Evolutionary conservation across 2,797 vertebrate species (phyloP).

Genomic region (Propithecus deckenii): DNA sequence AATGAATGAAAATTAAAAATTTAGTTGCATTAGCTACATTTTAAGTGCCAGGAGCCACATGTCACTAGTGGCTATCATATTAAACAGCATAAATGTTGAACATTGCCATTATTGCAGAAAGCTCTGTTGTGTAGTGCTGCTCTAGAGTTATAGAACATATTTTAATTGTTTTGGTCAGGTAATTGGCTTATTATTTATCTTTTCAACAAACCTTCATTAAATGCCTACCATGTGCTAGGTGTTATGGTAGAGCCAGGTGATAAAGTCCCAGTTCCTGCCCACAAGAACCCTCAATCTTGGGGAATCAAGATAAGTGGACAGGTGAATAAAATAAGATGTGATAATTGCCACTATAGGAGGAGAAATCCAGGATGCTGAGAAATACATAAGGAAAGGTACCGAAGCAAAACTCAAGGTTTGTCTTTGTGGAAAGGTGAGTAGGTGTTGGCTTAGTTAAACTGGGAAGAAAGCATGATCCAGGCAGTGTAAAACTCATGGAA

Average conservation of each 20-base stretch:
- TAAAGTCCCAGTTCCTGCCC: background rate
- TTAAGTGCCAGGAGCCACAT: background rate
- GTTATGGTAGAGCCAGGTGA: background rate
- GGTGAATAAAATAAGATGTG: background rate
- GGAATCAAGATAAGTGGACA: background rate
- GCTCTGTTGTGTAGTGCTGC: background rate
- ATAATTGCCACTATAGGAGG: background rate
- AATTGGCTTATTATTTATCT: constrained; percentile 12
- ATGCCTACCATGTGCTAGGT: background rate
- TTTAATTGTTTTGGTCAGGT: constrained; percentile 34
- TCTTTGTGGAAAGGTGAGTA: background rate
- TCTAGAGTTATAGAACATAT: background rate
- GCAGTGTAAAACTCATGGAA: background rate
- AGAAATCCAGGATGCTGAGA: background rate
- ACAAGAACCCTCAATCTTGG: background rate
- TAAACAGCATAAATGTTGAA: background rate
- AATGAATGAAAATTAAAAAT: constrained; percentile 41
- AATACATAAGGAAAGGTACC: background rate
- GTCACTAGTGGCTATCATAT: background rate
- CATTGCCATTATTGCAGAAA: constrained; percentile 1
- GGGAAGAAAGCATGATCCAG: background rate
- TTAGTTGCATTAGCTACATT: background rate
- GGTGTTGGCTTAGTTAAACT: background rate
- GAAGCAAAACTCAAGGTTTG: constrained; percentile 30
- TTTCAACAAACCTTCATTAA: background rate